These are phyloP conservation scores for Nothocercus nigrocapillus DNA, from an alignment of 2,113 vertebrate genomes.

Conservation along the genomic window DNA sequence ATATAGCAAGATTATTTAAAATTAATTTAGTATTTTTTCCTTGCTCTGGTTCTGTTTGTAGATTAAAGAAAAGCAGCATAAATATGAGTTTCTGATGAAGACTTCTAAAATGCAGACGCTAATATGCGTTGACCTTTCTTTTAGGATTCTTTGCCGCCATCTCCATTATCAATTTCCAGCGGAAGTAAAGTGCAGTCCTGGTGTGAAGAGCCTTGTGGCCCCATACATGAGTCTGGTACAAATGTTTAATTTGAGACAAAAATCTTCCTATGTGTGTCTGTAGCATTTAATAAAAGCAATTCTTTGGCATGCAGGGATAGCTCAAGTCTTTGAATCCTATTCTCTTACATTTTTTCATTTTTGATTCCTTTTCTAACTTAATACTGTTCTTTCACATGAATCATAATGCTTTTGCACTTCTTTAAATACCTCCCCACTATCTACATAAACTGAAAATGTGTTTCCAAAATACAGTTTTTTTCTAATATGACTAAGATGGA, in stretches of 20 bases:
- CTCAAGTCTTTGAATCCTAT: background rate
- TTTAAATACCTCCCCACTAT: background rate
- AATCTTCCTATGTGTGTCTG: background rate
- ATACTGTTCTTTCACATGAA: background rate
- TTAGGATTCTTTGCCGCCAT: conserved; percentile 56
- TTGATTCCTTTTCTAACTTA: background rate
- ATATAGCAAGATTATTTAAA: background rate
- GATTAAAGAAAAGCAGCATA: background rate
- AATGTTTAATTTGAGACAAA: background rate
- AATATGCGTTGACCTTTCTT: background rate
- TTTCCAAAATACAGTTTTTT: background rate
- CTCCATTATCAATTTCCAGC: conserved; percentile 42
- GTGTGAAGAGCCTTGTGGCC: background rate
- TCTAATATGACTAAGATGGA: background rate
- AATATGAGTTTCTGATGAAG: background rate
- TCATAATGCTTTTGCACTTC: background rate
- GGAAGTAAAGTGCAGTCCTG: conserved; percentile 12
- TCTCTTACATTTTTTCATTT: background rate
- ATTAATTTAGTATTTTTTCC: background rate
- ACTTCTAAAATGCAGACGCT: background rate
- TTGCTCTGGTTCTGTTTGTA: background rate
- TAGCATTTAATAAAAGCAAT: background rate
- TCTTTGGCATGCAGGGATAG: background rate
- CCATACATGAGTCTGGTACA: conserved; percentile 71
- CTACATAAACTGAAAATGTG: background rate